phyloP scores from a whole-genome alignment of 2,888 invertebrate genomes.

The Poecilobothrus nobilitatus region DNA sequence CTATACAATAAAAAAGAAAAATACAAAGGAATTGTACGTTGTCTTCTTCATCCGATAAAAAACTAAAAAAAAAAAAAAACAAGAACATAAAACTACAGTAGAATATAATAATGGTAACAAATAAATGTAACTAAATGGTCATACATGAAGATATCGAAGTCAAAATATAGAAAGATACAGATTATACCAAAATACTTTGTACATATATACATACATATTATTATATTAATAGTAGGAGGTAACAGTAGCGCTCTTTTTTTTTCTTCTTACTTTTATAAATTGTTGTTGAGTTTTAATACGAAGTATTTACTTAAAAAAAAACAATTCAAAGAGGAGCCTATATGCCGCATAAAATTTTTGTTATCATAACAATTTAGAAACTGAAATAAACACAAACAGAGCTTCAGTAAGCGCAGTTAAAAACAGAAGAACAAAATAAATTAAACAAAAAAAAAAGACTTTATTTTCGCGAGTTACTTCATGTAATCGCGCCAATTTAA shows the following conservation, averaged over 20 bases:
- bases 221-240: neutral
- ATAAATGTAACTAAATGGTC: constrained; percentile 44
- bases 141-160: constrained; percentile 23
- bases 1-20: neutral
- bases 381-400: too few relatives aligned
- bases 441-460: neutral
- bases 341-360: neutral
- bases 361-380: neutral
- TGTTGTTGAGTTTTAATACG: neutral
- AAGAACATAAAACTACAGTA: neutral
- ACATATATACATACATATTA: too few relatives aligned
- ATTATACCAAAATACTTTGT: too few relatives aligned
- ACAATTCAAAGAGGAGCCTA: neutral
- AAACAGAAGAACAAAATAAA: too few relatives aligned
- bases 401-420: too few relatives aligned
- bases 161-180: neutral
- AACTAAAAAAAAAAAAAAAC: neutral
- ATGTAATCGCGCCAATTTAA: constrained; percentile 5
- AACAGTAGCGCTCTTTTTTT: neutral
- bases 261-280: neutral
- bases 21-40: neutral
- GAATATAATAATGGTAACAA: constrained; percentile 38
- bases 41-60: neutral
- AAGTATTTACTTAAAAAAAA: neutral
- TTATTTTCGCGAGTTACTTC: neutral